Evolutionary conservation across 2,113 vertebrate genomes (phyloP).

Genomic region (Casuarius casuarius): DNA sequence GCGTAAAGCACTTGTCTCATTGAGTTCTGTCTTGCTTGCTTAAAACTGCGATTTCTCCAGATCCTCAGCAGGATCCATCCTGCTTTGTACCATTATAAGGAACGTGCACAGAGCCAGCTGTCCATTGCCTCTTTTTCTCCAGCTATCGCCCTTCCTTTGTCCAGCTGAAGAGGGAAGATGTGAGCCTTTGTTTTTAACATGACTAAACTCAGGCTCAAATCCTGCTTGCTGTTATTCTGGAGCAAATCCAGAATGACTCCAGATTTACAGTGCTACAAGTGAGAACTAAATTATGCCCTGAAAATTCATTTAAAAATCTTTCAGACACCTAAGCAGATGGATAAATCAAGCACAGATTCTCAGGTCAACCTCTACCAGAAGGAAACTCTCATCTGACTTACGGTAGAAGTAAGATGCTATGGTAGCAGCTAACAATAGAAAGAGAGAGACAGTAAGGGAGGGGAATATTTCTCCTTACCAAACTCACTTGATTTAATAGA

Average conservation of each 20-base stretch:
- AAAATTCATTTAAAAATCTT: constrained; percentile 68
- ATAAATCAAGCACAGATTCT: constrained; percentile 61
- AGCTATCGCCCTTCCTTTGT: not conserved
- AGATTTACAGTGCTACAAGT: not conserved
- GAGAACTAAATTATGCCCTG: constrained; percentile 47
- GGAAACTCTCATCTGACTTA: constrained; percentile 74
- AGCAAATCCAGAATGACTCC: constrained; percentile 9
- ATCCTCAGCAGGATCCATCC: not conserved
- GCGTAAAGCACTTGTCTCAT: not conserved
- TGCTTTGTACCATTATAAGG: not conserved
- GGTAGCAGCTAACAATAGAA: constrained; percentile 67
- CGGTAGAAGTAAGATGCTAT: constrained; percentile 53
- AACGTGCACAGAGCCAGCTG: accelerated
- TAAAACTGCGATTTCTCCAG: not conserved
- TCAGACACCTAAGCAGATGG: constrained; percentile 68
- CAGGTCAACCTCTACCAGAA: constrained; percentile 70
- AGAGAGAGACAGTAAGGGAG: constrained; percentile 36
- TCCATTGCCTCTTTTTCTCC: not conserved
- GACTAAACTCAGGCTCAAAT: not conserved
- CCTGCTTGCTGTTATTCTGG: not conserved
- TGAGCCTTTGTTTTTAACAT: not conserved
- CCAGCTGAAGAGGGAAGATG: not conserved
- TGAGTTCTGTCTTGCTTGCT: not conserved
- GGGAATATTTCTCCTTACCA: constrained; percentile 44
- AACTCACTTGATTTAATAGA: constrained; percentile 77